phyloP scores from a whole-genome alignment of 2,888 invertebrate species.

The Salpingus planirostris region DNA sequence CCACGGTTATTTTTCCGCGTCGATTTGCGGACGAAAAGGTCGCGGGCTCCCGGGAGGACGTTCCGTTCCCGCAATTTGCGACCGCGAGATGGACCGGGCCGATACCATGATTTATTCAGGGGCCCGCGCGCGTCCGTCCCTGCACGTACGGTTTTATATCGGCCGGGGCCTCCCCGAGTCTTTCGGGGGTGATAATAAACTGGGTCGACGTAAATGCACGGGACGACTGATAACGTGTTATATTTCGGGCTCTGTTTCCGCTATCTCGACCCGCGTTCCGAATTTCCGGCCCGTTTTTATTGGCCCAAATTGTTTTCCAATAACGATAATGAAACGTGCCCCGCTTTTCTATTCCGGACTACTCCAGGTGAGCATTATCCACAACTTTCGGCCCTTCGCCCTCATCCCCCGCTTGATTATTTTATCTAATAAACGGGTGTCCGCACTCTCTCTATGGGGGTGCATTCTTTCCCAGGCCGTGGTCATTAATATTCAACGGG shows the following conservation, averaged over 20 bases:
- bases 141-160: constrained; percentile 5
- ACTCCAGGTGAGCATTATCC: too few species aligned
- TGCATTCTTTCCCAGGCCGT: too few species aligned
- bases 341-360: not conserved
- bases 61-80: too few species aligned
- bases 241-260: constrained; percentile 9
- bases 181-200: constrained; percentile 11
- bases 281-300: constrained; percentile 4
- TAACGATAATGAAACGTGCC: constrained; percentile 4
- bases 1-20: too few species aligned
- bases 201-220: constrained; percentile 8
- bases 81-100: constrained; percentile 8
- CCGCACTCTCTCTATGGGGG: too few species aligned
- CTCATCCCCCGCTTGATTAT: too few species aligned
- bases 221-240: constrained; percentile 6
- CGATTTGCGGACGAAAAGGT: too few species aligned
- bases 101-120: constrained; percentile 15
- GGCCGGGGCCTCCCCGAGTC: constrained; percentile 4
- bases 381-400: too few species aligned
- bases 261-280: constrained; percentile 2
- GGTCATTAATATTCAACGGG: too few species aligned
- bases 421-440: too few species aligned
- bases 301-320: constrained; percentile 5
- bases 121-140: not conserved
- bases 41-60: too few species aligned